These are phyloP conservation scores for Cynopterus sphinx DNA, from an alignment of 2,797 vertebrate genomes.

Conservation along the genomic window DNA sequence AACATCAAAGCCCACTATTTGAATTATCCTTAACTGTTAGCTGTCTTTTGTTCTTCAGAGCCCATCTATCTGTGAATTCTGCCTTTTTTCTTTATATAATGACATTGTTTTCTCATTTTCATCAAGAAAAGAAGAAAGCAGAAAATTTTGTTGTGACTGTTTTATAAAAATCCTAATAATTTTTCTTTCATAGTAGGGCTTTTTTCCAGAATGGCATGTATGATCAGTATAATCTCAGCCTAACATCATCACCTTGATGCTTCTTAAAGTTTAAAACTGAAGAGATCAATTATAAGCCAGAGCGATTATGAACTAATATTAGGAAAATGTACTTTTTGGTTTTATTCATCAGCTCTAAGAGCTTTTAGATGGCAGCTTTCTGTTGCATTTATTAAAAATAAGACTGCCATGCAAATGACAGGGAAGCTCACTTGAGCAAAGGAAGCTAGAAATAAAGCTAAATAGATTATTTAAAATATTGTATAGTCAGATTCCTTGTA, in stretches of 20 bases:
- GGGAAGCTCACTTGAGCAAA: slow-evolving; percentile 15
- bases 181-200: slow-evolving; percentile 16
- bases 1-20: slow-evolving; percentile 41
- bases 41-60: slow-evolving; percentile 58
- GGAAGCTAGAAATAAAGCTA: not conserved
- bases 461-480: slow-evolving; percentile 18
- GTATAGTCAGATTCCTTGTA: not conserved
- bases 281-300: slow-evolving; percentile 1
- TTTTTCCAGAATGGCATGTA: slow-evolving; percentile 16
- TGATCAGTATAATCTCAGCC: not conserved
- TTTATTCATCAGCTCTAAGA: not conserved
- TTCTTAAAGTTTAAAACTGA: not conserved
- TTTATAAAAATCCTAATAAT: slow-evolving; percentile 41
- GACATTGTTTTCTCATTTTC: slow-evolving; percentile 57
- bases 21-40: slow-evolving; percentile 53
- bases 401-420: slow-evolving; percentile 19
- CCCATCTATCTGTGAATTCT: not conserved
- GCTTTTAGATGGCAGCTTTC: not conserved
- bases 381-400: slow-evolving; percentile 23
- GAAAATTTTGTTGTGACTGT: slow-evolving; percentile 41
- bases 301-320: not conserved
- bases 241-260: not conserved
- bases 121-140: not conserved
- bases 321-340: not conserved
- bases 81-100: slow-evolving; percentile 46